Evolutionary conservation across 2,797 vertebrate genomes (phyloP).

Genomic region (Bradypus variegatus): DNA sequence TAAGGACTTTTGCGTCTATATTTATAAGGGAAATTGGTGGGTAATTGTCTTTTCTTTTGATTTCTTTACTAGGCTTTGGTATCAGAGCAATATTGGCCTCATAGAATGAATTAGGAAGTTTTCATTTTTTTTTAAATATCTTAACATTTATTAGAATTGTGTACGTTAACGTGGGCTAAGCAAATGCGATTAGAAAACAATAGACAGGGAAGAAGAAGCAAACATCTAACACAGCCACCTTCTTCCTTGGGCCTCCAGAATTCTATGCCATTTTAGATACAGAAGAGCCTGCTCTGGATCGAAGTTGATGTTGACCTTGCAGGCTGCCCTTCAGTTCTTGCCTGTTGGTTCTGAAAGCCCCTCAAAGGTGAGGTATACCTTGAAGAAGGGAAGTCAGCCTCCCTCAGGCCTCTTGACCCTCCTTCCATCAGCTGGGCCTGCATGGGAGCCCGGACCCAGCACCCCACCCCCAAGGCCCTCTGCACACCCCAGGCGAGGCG

Average conservation of each 20-base stretch:
- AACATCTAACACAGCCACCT: constrained; percentile 13
- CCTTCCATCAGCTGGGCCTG: not conserved
- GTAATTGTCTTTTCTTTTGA: too few species aligned
- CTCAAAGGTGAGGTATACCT: not conserved
- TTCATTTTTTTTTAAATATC: not conserved
- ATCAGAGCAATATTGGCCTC: too few species aligned
- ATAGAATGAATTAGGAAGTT: too few species aligned
- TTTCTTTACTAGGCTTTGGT: too few species aligned
- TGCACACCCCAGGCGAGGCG: not conserved
- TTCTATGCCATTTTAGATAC: not conserved
- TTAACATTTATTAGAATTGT: constrained; percentile 57
- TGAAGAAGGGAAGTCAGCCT: not conserved
- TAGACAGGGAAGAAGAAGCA: constrained; percentile 36
- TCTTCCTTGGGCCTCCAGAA: constrained; percentile 11
- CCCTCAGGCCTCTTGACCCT: not conserved
- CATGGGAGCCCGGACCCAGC: not conserved
- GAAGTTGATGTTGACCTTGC: not conserved
- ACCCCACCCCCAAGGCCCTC: not conserved
- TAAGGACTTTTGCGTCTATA: too few species aligned
- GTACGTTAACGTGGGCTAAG: constrained; percentile 31
- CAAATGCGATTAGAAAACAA: constrained; percentile 42
- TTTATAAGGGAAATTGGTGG: too few species aligned
- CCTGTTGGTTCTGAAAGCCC: not conserved
- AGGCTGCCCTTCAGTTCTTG: not conserved
- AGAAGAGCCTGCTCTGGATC: not conserved